These are phyloP conservation scores for Hyaena hyaena DNA, from an alignment of 2,113 vertebrate species.

Conservation along the genomic window DNA sequence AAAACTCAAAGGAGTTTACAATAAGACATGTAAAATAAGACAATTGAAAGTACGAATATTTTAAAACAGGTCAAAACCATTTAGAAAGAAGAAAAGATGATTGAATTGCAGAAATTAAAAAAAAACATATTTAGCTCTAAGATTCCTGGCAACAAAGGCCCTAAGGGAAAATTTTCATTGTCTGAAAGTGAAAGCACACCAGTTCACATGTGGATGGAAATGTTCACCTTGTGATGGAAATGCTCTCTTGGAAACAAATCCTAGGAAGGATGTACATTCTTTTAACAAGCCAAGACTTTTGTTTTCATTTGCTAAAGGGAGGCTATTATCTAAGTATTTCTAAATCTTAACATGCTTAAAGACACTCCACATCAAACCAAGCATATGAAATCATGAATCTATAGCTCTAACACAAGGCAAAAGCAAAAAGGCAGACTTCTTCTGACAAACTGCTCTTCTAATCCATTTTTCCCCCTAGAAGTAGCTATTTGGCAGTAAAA, in stretches of 20 bases:
- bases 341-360: background rate
- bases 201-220: rapidly evolving
- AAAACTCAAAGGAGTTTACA: background rate
- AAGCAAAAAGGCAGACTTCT: background rate
- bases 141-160: background rate
- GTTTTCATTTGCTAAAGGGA: background rate
- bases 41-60: background rate
- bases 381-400: background rate
- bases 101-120: constrained; percentile 18
- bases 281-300: background rate
- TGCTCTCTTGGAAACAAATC: rapidly evolving
- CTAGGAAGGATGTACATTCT: rapidly evolving
- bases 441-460: rapidly evolving
- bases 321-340: background rate
- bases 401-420: background rate
- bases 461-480: background rate
- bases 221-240: rapidly evolving
- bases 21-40: background rate
- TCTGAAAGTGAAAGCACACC: background rate
- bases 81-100: background rate
- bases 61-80: background rate
- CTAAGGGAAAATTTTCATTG: background rate
- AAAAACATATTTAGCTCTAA: background rate
- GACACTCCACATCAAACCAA: background rate
- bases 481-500: background rate